phyloP scores from a whole-genome alignment of 2,797 vertebrate genomes.

The Rousettus madagascariensis region DNA sequence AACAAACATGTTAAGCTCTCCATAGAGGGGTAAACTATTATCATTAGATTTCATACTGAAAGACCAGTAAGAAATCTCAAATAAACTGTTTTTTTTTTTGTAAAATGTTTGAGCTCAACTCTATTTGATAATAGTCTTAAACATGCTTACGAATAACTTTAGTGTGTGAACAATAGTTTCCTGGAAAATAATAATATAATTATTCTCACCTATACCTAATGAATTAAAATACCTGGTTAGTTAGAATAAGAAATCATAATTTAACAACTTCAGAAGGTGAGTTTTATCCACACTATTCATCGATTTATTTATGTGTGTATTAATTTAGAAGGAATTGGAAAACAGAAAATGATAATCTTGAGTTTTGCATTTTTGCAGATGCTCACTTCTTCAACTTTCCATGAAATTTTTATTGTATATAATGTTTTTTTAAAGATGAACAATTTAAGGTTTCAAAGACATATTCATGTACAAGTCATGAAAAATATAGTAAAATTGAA shows the following conservation, averaged over 20 bases:
- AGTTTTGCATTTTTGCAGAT: background rate
- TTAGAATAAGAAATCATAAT: background rate
- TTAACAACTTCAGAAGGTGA: background rate
- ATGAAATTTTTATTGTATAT: background rate
- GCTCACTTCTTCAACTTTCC: background rate
- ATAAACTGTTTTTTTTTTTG: background rate
- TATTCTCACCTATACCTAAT: background rate
- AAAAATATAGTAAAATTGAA: background rate
- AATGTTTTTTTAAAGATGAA: constrained; percentile 3
- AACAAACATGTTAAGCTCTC: background rate
- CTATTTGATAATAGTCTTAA: background rate
- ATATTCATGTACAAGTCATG: background rate
- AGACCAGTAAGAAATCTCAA: background rate
- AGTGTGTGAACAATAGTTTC: background rate
- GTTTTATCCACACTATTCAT: background rate
- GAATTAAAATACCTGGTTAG: background rate
- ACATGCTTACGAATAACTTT: background rate
- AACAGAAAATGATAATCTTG: background rate
- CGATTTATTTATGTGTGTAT: background rate
- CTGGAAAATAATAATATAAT: background rate
- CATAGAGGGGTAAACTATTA: background rate
- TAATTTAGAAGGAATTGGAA: background rate
- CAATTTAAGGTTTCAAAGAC: background rate
- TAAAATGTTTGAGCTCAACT: background rate
- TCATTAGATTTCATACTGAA: constrained; percentile 9